phyloP scores from a whole-genome alignment of 2,113 vertebrate species.

The Sorex fumeus region DNA sequence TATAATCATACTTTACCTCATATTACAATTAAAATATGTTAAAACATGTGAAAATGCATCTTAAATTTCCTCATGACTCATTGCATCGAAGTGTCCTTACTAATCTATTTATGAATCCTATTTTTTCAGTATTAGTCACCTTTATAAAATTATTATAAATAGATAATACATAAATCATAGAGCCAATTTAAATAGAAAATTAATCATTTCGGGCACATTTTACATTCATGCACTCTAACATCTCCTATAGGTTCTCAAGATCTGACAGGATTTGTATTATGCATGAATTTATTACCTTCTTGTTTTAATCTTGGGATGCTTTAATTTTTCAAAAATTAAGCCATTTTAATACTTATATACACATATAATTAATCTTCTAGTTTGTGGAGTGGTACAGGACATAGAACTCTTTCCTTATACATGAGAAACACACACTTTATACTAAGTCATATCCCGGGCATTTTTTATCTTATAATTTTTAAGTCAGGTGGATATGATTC shows the following conservation, averaged over 20 bases:
- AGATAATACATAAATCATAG: background rate
- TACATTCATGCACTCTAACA: background rate
- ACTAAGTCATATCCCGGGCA: background rate
- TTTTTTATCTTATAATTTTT: background rate
- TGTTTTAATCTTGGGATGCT: background rate
- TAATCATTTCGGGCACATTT: background rate
- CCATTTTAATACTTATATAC: background rate
- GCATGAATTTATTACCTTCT: background rate
- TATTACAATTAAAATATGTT: rapidly evolving
- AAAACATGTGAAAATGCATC: background rate
- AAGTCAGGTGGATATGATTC: background rate
- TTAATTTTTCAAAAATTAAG: background rate
- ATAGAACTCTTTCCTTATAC: background rate
- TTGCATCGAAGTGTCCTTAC: background rate
- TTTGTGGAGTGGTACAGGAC: too few relatives aligned
- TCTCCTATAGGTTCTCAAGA: background rate
- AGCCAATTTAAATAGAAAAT: background rate
- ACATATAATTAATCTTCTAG: background rate
- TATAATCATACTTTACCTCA: background rate
- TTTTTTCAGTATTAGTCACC: background rate
- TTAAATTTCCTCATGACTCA: background rate
- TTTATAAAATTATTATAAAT: background rate
- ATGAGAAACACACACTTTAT: background rate
- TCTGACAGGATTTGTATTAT: background rate
- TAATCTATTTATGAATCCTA: background rate